These are phyloP conservation scores for Drosophila lacicola DNA, from an alignment of 2,888 invertebrate species.

Conservation along the genomic window DNA sequence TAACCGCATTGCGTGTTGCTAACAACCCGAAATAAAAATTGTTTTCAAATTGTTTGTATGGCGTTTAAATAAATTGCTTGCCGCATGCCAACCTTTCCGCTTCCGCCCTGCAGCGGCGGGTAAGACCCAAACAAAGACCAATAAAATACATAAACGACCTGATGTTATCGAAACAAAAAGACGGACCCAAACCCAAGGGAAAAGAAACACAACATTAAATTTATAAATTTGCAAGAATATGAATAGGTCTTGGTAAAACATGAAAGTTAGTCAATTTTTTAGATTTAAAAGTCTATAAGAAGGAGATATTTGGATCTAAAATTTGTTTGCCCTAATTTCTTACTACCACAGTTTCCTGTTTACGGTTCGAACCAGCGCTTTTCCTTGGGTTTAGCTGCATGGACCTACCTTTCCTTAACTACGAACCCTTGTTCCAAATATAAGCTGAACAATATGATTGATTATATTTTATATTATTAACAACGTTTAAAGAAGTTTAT, in stretches of 20 bases:
- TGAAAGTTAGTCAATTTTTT: too few species aligned
- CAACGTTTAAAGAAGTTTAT: too few species aligned
- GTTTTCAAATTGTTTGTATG: slow-evolving; percentile 31
- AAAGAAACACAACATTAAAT: background rate
- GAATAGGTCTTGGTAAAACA: too few species aligned
- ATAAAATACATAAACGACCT: background rate
- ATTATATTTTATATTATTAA: too few species aligned
- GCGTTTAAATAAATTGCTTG: slow-evolving; percentile 23
- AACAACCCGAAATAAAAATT: slow-evolving; percentile 27
- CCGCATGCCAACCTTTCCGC: slow-evolving; percentile 3
- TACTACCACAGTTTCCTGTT: too few species aligned
- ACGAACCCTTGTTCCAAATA: too few species aligned
- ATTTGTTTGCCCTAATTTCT: background rate
- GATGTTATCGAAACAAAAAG: background rate
- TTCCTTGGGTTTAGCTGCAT: too few species aligned
- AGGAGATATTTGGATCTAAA: background rate
- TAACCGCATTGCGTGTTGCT: slow-evolving; percentile 53
- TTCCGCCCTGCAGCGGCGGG: background rate
- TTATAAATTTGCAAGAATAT: background rate
- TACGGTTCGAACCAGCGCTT: too few species aligned
- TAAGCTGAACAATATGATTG: too few species aligned
- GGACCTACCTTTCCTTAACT: too few species aligned
- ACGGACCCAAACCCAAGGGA: background rate
- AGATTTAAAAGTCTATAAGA: too few species aligned
- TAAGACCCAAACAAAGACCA: slow-evolving; percentile 22